These are phyloP conservation scores for Mimachlamys varia DNA, from an alignment of 2,888 invertebrate species.

Conservation along the genomic window DNA sequence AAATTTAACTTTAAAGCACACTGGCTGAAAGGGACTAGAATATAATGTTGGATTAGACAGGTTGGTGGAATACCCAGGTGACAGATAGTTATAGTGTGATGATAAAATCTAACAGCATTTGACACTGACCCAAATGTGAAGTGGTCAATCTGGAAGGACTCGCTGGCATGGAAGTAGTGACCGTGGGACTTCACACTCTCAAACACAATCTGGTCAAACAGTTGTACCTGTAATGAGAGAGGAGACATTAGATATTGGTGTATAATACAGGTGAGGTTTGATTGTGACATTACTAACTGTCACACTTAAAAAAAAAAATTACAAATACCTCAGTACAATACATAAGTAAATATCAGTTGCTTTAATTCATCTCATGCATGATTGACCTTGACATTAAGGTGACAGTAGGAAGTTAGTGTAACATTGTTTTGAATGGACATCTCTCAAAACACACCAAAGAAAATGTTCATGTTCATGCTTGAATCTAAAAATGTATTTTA, in stretches of 20 bases:
- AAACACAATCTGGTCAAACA: constrained; percentile 80
- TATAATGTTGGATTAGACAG: too few species aligned
- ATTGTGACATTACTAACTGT: too few species aligned
- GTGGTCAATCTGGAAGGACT: constrained; percentile 79
- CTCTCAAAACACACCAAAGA: background rate
- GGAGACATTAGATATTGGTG: background rate
- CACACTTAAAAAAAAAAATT: too few species aligned
- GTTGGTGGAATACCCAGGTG: too few species aligned
- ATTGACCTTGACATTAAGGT: background rate
- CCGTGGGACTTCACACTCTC: constrained; percentile 81
- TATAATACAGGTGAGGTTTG: too few species aligned
- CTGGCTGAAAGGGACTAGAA: too few species aligned
- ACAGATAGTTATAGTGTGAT: too few species aligned
- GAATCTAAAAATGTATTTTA: too few species aligned
- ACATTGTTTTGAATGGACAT: background rate
- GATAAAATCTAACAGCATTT: background rate
- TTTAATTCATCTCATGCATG: background rate
- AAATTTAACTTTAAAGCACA: too few species aligned
- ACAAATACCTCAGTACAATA: too few species aligned
- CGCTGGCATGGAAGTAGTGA: constrained; percentile 80
- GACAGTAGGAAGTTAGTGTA: background rate
- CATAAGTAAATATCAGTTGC: background rate
- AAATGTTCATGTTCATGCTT: too few species aligned
- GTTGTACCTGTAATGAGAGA: constrained; percentile 74
- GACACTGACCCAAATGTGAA: constrained; percentile 71